Base-by-base conservation (phyloP, 23 tunicate species). In the Halocynthia roretzi region DNA sequence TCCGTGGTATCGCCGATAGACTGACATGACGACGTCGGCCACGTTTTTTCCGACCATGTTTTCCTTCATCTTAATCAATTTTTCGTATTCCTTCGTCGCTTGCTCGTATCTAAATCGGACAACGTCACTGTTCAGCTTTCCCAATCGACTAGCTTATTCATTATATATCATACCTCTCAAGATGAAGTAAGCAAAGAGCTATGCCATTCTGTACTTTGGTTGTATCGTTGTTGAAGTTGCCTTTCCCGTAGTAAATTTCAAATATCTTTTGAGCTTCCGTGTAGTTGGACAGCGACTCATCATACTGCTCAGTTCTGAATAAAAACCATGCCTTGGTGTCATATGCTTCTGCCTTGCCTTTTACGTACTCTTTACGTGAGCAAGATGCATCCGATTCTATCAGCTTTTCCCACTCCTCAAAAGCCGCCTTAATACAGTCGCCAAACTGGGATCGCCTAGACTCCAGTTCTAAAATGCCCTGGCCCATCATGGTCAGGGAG, bases 121-220 rank as follows among this genome's bases (percentile, higher is more conserved):
- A 31, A 31, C 44, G 44, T 0, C 44, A 31, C 44, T 31, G 4
- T 31, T 31, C 1, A 31, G 44, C 44, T 31, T 31, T 31, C 44
- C 44, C 44, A 31, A 4, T 31, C 44, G 44, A 31, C 4, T 31
- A 31, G 44, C 44, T 31, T 31, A 31, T 31, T 31, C 44, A 31
- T 31, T 2, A 11, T 21, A 67, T 17, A 12, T 67, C 71, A 21
- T 21, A 67, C 71, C 5, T 14, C 19, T 67, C 71, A 11, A 67
- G 31, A 14, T 67, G n/a, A 11, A 67, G 31, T 12, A 67, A 48
- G 5, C 23, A 67, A 12, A 67, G 22, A 40, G 71, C 71, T 40
- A 67, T 67, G 20, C 71, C 71, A 48, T 67, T 67, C 23, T 67
- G 22, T 48, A 67, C 71, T 17, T 67, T 67, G 71, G 19, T 5